phyloP scores from a whole-genome alignment of 2,797 vertebrate genomes.

The Muraenolepis orangiensis region DNA sequence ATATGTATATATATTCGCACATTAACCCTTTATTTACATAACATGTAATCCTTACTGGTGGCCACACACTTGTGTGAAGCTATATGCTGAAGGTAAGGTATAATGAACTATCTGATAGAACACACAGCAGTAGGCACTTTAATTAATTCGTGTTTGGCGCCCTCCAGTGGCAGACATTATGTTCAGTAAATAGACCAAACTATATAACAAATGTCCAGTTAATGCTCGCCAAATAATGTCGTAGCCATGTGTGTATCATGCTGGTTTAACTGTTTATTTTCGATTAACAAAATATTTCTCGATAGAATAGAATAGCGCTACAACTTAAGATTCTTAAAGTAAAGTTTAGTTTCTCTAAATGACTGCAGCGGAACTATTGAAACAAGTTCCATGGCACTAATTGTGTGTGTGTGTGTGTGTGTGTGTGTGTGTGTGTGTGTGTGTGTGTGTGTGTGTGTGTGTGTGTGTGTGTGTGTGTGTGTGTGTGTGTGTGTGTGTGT shows the following conservation, averaged over 20 bases:
- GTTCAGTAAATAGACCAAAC: no score
- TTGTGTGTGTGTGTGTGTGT: no score
- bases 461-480: no score
- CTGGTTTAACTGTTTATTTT: neutral
- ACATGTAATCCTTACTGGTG: neutral
- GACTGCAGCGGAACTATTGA: no score
- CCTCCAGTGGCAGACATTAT: conserved; percentile 56
- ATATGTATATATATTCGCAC: neutral
- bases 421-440: no score
- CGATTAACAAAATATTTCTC: neutral
- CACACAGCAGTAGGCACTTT: neutral
- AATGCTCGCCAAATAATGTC: neutral
- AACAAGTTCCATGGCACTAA: no score
- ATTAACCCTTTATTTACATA: neutral
- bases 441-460: no score
- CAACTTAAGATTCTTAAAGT: neutral
- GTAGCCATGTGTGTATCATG: neutral
- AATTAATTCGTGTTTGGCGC: conserved; percentile 33
- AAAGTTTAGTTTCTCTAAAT: neutral
- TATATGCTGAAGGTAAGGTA: neutral
- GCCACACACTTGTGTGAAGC: neutral
- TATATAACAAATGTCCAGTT: neutral
- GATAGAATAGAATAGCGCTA: neutral
- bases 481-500: no score
- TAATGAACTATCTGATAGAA: neutral